Evolutionary conservation across 2,888 invertebrate species (phyloP), one percentile per base, ranked within the genome.

Genomic region (Hesperia comma): DNA sequence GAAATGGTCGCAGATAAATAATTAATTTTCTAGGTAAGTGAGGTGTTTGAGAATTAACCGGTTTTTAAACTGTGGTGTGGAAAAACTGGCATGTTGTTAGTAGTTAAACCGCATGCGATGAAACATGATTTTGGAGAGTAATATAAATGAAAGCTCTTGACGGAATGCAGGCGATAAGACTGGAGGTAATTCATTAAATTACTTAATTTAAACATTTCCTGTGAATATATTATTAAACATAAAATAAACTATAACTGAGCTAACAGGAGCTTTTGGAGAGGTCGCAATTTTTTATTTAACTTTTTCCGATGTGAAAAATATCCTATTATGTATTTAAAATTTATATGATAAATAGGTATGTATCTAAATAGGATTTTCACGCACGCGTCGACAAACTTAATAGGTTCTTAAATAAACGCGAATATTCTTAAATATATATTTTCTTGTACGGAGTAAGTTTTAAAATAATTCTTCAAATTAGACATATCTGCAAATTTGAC

Each of bases 11-110:
- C 75, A 73, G 79, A 75, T 68, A 74, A 55, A 67, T 64, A 68
- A 75, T 63, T 77, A 74, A 72, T 74, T 73, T 70, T 78, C 81
- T 90, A 82, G 92, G 92, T 92, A 92, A 92, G 92, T 92, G 87
- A 73, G 82, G 89, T 86, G 89, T 84, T 80, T 84, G 79, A 72
- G 77, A 81, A 83, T 83, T 87, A 86, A 86, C 88, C 60, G 81
- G 82, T 81, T 80, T 76, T 69, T 75, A 78, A 79, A 81, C 79
- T 85, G 79, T 86, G 91, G 90, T 90, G 90, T 90, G 90, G 86
- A 64, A 72, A 73, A 78, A 74, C 80, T 85, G 83, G 91, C 91
- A 91, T 91, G 91, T 74, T 77, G 68, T 72, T 73, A 68, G 70
- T 74, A 74, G 74, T 79, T 79, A 79, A 58, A 63, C 79, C 85